Evolutionary conservation across 2,797 vertebrate genomes (phyloP), one percentile per base, ranked within the genome.

Genomic region (Manis crassicaudata): DNA sequence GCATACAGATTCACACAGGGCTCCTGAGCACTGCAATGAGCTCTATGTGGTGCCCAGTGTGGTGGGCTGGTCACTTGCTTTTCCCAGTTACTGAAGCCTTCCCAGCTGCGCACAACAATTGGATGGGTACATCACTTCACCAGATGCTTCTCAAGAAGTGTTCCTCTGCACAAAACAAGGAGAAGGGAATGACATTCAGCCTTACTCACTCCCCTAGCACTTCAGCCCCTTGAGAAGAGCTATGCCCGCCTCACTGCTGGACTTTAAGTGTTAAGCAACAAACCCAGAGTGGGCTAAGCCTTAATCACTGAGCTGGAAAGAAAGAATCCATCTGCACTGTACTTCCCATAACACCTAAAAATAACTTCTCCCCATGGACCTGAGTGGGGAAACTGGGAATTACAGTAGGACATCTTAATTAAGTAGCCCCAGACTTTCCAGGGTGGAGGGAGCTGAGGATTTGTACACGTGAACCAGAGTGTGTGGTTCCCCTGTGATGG

Each of bases 111-210:
- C 95, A 95, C 77, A 72, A 35, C 79, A 95, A 62, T 63, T 91
- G 72, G 89, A 92, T 94, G 60, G 90, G 91, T 95, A 92, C 95
- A 81, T 73, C 65, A 80, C 63, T 87, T 90, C 67, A 76, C 75
- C 87, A 94, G 62, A 92, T 95, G 79, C 80, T 92, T 95, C 40
- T 68, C 58, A 95, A 80, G 84, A 92, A 65, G n/a, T 90, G 91
- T 92, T 90, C 58, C 12, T 89, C 37, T 75, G 35, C 18, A 35
- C 62, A 14, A 63, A 17, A 70, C 9, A 63, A 43, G 1, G 35
- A 65, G 13, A 29, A 11, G 21, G 27, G 68, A 46, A 46, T 37
- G 56, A 32, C 35, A 43, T 63, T 79, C 43, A 67, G 29, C 9
- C 52, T 23, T 56, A 54, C 46, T 83, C 72, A 43, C 16, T 52